These are phyloP conservation scores for Athalia circularis DNA, from an alignment of 2,888 invertebrate genomes.

Conservation along the genomic window DNA sequence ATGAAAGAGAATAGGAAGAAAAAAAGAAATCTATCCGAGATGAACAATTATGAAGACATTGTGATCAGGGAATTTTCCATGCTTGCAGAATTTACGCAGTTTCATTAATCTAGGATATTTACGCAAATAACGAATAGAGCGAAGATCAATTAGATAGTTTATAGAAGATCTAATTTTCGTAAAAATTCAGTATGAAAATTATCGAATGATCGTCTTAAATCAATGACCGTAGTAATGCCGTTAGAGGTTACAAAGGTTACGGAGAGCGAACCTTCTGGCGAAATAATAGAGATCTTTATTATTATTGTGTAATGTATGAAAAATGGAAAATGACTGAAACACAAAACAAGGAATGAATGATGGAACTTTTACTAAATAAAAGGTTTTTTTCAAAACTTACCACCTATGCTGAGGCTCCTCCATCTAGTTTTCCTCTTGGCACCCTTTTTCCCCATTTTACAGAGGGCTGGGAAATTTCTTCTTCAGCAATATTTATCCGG, in stretches of 20 bases:
- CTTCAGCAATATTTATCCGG: slow-evolving; percentile 4
- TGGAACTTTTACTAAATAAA: neutral
- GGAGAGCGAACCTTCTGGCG: neutral
- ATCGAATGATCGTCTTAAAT: slow-evolving; percentile 9
- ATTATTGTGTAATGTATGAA: neutral
- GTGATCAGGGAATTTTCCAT: no score
- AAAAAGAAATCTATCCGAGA: no score
- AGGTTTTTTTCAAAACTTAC: slow-evolving; percentile 70
- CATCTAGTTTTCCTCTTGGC: slow-evolving; percentile 79
- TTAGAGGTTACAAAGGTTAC: slow-evolving; percentile 45
- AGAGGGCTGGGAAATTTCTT: slow-evolving; percentile 35
- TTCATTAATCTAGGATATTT: no score
- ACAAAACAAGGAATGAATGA: no score
- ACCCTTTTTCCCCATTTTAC: slow-evolving; percentile 78
- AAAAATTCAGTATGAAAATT: slow-evolving; percentile 2
- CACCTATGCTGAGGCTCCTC: slow-evolving; percentile 79
- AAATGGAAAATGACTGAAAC: no score
- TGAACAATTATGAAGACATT: no score
- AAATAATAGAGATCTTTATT: neutral
- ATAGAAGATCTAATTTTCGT: no score
- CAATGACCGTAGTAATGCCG: slow-evolving; percentile 4
- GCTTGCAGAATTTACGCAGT: no score
- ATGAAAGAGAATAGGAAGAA: no score
- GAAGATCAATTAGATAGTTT: no score
- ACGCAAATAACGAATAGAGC: no score